A percentile compares a stretch with the other conserved stretches of the same genome.
Evolutionary conservation across 2,113 vertebrate genomes (phyloP).

Genomic region (Acanthochromis polyacanthus): DNA sequence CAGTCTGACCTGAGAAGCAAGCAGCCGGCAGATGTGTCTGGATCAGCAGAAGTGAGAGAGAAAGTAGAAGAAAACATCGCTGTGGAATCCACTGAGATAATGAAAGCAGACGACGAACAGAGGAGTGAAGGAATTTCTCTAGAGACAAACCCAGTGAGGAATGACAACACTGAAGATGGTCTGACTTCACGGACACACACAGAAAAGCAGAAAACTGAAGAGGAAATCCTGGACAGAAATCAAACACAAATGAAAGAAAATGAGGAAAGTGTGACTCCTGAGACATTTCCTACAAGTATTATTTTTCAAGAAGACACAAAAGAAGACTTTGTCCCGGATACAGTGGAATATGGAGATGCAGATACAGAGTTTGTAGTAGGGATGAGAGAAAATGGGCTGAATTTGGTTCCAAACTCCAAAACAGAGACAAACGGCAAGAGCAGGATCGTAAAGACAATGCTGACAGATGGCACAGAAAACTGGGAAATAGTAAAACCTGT

Average conservation of each 20-base stretch:
- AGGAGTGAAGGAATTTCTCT: slow-evolving; percentile 11
- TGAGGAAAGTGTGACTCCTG: neutral
- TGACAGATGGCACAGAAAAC: neutral
- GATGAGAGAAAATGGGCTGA: slow-evolving; percentile 3
- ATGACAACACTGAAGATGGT: slow-evolving; percentile 9
- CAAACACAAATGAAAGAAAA: neutral
- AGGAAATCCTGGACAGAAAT: slow-evolving; percentile 2
- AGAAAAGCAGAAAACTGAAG: neutral
- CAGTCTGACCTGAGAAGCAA: slow-evolving; percentile 26
- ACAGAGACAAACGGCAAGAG: neutral
- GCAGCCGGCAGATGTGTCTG: slow-evolving; percentile 9
- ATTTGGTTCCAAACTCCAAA: neutral
- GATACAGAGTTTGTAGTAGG: neutral
- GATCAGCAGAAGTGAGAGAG: slow-evolving; percentile 12
- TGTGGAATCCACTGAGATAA: neutral
- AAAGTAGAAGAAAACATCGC: neutral
- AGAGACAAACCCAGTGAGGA: slow-evolving; percentile 19
- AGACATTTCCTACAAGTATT: slow-evolving; percentile 11
- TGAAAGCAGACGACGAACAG: slow-evolving; percentile 1
- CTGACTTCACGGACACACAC: slow-evolving; percentile 1
- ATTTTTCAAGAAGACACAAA: slow-evolving; percentile 8
- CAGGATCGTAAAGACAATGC: neutral
- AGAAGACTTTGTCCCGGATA: slow-evolving; percentile 1
- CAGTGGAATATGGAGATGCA: slow-evolving; percentile 3
- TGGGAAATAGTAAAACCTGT: neutral